These are phyloP conservation scores for Falco naumanni DNA, from an alignment of 2,797 vertebrate genomes.

Conservation along the genomic window DNA sequence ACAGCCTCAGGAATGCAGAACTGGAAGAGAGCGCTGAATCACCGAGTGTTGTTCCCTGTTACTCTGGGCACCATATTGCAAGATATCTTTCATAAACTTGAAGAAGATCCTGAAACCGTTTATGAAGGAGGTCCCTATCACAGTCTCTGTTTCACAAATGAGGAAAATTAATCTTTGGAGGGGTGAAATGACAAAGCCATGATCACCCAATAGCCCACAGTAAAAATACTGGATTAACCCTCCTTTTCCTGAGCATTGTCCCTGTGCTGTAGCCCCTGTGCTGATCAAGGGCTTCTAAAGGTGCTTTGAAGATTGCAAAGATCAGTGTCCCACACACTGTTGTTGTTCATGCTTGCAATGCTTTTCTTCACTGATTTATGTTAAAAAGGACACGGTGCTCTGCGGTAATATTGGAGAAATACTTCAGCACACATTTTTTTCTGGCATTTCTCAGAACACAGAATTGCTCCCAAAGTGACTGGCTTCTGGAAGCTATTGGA, in stretches of 20 bases:
- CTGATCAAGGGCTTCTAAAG: not conserved
- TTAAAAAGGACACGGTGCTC: not conserved
- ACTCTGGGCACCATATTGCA: conserved; percentile 38
- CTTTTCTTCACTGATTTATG: conserved; percentile 22
- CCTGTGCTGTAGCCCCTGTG: accelerated
- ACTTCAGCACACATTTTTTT: conserved; percentile 38
- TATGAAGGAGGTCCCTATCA: not conserved
- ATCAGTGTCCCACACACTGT: not conserved
- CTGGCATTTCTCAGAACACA: conserved; percentile 16
- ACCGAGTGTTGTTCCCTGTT: not conserved
- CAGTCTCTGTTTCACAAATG: not conserved
- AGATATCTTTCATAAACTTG: conserved; percentile 10
- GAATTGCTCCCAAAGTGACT: conserved; percentile 52
- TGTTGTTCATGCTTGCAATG: not conserved
- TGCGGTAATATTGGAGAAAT: not conserved
- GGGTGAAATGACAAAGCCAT: not conserved
- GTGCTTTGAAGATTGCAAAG: conserved; percentile 1
- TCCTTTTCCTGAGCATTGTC: not conserved
- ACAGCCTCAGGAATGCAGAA: conserved; percentile 40
- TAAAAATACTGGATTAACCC: not conserved
- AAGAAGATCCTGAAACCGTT: not conserved
- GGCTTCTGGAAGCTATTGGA: conserved; percentile 57
- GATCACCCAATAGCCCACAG: not conserved
- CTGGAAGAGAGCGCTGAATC: not conserved
- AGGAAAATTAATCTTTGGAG: not conserved